Percentiles rank a stretch among this genome's conserved stretches.
Evolutionary conservation across 2,888 invertebrate genomes (phyloP).

Genomic region (Phlogophora meticulosa): DNA sequence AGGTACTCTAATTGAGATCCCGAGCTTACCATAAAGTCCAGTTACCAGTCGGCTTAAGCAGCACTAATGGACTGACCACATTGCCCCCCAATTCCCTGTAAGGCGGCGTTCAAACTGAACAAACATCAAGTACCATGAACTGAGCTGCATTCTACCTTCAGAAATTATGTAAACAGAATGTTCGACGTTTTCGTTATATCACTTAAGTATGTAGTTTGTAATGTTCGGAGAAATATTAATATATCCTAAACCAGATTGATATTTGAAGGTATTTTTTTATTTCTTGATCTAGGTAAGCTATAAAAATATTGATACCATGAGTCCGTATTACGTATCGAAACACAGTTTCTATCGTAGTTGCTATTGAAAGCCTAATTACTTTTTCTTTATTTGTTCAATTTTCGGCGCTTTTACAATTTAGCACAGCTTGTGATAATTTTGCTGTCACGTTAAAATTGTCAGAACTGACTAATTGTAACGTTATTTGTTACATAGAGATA

Average conservation of each 20-base stretch:
- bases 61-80: constrained; percentile 45
- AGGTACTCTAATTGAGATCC: constrained; percentile 48
- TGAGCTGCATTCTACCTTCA: background rate
- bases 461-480: no score
- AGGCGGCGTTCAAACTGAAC: background rate
- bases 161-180: background rate
- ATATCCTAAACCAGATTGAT: no score
- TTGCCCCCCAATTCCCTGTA: constrained; percentile 1
- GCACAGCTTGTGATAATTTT: no score
- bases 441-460: no score
- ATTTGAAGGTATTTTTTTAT: no score
- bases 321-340: no score
- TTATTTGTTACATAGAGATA: no score
- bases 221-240: background rate
- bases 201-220: background rate
- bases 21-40: constrained; percentile 51
- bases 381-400: no score
- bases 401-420: background rate
- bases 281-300: no score
- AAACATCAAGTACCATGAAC: constrained; percentile 9
- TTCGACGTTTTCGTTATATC: background rate
- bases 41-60: constrained; percentile 48
- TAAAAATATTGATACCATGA: no score
- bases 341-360: no score
- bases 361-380: no score